Base-by-base conservation (phyloP, 2,888 invertebrate species). In the Synergus gifuensis region DNA sequence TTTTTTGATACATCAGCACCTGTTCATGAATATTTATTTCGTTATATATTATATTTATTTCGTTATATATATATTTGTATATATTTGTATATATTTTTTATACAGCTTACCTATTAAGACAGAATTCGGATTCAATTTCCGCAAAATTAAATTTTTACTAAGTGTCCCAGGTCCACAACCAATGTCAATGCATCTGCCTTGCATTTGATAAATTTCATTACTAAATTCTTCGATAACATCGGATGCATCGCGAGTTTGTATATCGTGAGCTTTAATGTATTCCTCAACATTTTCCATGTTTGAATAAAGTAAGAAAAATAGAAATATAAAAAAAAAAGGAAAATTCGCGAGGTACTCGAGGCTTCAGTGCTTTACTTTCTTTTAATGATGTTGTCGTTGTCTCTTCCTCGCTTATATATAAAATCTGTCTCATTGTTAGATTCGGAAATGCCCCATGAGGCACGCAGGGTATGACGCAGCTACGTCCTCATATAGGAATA, bases 101-200 rank as follows among this genome's bases (percentile, higher is more conserved):
- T 14, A 62, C 5, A n/a, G 69, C 87, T 89, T 83, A 91, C 92
- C 92, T 22, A 90, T 83, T 12, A 92, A 91, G 0, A 90, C 91
- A 77, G 94, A 94, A n/a, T 93, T 92, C 1, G 89, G 85, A 0
- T 96, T 95, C 76, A 97, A 88, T 81, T 94, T 92, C 0, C 95
- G 95, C 82, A 95, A 92, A 79, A 97, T 91, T 46, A 95, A 92
- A n/a, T 95, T 94, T 78, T 94, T 93, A 0, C 95, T 94, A 14
- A 96, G 95, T 86, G 95, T 94, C 0, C 96, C 96, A 54, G 96
- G 95, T 0, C 96, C 97, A 82, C 95, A 96, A 0, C 97, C 97
- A 60, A 97, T 93, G 86, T 97, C 97, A 63, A 93, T 86, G 76
- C 93, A 92, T 62, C 81, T 87, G 8, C 92, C 92, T 44, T 82